Evolutionary conservation across 2,888 invertebrate genomes (phyloP).

Genomic region (Cephus pulcher): DNA sequence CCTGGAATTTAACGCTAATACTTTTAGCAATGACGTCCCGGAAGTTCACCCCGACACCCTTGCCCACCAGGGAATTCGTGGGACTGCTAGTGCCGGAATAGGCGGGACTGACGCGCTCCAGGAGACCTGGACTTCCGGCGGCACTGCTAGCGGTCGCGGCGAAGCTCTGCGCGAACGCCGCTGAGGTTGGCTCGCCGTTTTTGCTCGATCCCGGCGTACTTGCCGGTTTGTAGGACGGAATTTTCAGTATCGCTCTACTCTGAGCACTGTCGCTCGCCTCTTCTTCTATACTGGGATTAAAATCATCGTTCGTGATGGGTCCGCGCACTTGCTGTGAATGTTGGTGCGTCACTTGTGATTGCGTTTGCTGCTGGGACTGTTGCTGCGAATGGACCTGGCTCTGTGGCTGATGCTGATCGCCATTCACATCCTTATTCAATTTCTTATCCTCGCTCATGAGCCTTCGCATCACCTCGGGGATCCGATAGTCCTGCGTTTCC

Average conservation of each 20-base stretch:
- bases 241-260: constrained; percentile 83
- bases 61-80: constrained; percentile 66
- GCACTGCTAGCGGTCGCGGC: constrained; percentile 42
- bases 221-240: constrained; percentile 89
- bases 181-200: constrained; percentile 57
- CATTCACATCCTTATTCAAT: constrained; percentile 61
- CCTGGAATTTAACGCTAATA: constrained; percentile 87
- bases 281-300: constrained; percentile 63
- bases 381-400: constrained; percentile 25
- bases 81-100: constrained; percentile 70
- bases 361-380: constrained; percentile 48
- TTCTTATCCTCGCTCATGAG: constrained; percentile 71
- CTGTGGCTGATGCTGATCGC: constrained; percentile 50
- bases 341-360: constrained; percentile 37
- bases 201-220: constrained; percentile 59
- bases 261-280: constrained; percentile 64
- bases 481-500: constrained; percentile 64
- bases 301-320: constrained; percentile 68
- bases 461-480: constrained; percentile 71
- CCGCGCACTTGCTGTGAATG: constrained; percentile 44
- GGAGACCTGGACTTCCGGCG: constrained; percentile 66
- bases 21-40: constrained; percentile 93
- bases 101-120: constrained; percentile 67
- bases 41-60: constrained; percentile 75
- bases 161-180: constrained; percentile 53